These are phyloP conservation scores for Stictonetta naevosa DNA, from an alignment of 2,113 vertebrate genomes.

Conservation along the genomic window DNA sequence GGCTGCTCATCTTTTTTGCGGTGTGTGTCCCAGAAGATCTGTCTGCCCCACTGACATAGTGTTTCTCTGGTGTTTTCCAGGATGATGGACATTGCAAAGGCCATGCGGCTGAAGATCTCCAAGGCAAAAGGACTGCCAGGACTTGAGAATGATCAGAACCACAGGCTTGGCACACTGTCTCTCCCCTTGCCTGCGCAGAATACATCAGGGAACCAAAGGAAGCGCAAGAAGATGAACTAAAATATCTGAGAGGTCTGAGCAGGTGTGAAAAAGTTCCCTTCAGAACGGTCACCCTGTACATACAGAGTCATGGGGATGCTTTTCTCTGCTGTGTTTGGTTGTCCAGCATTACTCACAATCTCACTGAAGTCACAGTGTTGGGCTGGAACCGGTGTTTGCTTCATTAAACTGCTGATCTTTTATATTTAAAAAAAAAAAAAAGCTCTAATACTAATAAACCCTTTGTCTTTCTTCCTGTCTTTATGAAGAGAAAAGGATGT, in stretches of 20 bases:
- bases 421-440: too few relatives aligned
- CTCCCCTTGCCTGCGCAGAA: slow-evolving; percentile 84
- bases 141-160: slow-evolving; percentile 61
- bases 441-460: too few relatives aligned
- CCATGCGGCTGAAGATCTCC: slow-evolving; percentile 86
- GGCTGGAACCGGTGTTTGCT: too few relatives aligned
- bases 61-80: slow-evolving; percentile 36
- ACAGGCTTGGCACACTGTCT: slow-evolving; percentile 80
- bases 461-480: too few relatives aligned
- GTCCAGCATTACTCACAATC: too few relatives aligned
- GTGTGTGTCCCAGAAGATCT: fast-evolving
- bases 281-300: not conserved
- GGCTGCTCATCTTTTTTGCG: fast-evolving
- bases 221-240: slow-evolving; percentile 82
- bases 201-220: slow-evolving; percentile 39
- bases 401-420: too few relatives aligned
- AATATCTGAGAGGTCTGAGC: not conserved
- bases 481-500: too few relatives aligned
- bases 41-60: fast-evolving
- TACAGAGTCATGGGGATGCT: too few relatives aligned
- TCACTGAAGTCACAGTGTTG: too few relatives aligned
- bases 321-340: too few relatives aligned
- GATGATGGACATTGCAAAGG: slow-evolving; percentile 87
- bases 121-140: slow-evolving; percentile 59
- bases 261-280: too few relatives aligned